A percentile compares a stretch with the other conserved stretches of the same genome.
phyloP scores from a whole-genome alignment of 2,113 vertebrate species.

The Enhydra lutris region DNA sequence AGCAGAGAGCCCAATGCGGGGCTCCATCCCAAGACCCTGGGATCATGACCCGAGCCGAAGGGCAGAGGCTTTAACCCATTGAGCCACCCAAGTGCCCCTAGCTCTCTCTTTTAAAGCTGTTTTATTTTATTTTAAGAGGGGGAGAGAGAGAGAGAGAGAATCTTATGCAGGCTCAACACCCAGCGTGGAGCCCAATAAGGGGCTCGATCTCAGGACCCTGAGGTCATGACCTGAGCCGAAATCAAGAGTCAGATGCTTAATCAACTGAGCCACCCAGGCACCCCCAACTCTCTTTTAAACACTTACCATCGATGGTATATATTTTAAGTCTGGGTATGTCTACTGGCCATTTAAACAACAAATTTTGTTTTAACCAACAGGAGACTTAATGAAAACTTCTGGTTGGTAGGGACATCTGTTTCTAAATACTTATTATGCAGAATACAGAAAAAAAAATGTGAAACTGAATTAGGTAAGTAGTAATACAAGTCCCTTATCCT shows the following conservation, averaged over 20 bases:
- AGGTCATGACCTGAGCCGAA: background rate
- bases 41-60: too few relatives aligned
- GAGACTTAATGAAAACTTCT: slow-evolving; percentile 34
- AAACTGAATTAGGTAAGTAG: background rate
- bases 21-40: too few relatives aligned
- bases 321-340: background rate
- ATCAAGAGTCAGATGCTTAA: background rate
- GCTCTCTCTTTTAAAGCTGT: background rate
- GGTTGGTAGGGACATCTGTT: slow-evolving; percentile 44
- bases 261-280: background rate
- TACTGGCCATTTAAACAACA: slow-evolving; percentile 13
- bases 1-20: too few relatives aligned
- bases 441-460: background rate
- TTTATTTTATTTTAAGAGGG: background rate
- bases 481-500: background rate
- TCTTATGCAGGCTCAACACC: background rate
- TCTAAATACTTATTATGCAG: slow-evolving; percentile 24
- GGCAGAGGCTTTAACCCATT: too few relatives aligned
- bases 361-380: background rate
- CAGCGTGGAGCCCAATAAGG: rapidly evolving
- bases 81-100: too few relatives aligned
- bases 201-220: background rate
- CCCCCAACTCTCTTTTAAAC: background rate
- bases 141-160: background rate
- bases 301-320: background rate